Evolutionary conservation across 2,888 invertebrate species (phyloP).

Genomic region (Amblyteles armatorius): DNA sequence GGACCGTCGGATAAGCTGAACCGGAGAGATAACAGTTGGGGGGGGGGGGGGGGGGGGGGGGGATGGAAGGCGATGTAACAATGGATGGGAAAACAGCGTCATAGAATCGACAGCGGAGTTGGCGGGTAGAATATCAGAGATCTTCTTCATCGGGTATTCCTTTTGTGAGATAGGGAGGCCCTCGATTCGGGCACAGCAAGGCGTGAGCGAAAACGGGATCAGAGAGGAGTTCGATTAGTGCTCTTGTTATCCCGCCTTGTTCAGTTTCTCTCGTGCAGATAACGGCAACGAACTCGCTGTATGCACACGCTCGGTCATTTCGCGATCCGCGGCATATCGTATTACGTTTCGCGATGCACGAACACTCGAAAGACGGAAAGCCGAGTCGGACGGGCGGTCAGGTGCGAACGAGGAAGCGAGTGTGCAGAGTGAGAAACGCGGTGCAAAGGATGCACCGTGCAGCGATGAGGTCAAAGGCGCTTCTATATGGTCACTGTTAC

Average conservation of each 20-base stretch:
- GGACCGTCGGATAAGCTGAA: too few relatives aligned
- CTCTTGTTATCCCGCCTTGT: constrained; percentile 1
- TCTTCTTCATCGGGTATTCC: constrained; percentile 52
- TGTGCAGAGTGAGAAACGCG: background rate
- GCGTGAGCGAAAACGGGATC: background rate
- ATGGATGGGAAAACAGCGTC: background rate
- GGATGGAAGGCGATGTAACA: background rate
- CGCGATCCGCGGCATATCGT: constrained; percentile 51
- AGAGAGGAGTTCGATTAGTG: background rate
- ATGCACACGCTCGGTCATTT: background rate
- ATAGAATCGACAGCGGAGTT: constrained; percentile 5
- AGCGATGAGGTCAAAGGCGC: constrained; percentile 62
- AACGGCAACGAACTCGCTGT: background rate
- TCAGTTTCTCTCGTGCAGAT: constrained; percentile 3
- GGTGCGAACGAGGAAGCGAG: constrained; percentile 17
- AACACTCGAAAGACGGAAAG: constrained; percentile 31
- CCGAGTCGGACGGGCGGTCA: constrained; percentile 14
- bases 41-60: background rate
- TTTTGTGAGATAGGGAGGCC: constrained; percentile 18
- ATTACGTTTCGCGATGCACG: constrained; percentile 57
- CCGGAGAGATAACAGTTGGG: background rate
- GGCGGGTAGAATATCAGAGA: constrained; percentile 19
- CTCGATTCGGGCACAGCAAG: constrained; percentile 14
- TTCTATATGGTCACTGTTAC: constrained; percentile 42
- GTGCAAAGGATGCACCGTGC: background rate